A percentile compares a stretch with the other conserved stretches of the same genome.
phyloP scores from a whole-genome alignment of 2,888 invertebrate species.

The Netelia melanura region DNA sequence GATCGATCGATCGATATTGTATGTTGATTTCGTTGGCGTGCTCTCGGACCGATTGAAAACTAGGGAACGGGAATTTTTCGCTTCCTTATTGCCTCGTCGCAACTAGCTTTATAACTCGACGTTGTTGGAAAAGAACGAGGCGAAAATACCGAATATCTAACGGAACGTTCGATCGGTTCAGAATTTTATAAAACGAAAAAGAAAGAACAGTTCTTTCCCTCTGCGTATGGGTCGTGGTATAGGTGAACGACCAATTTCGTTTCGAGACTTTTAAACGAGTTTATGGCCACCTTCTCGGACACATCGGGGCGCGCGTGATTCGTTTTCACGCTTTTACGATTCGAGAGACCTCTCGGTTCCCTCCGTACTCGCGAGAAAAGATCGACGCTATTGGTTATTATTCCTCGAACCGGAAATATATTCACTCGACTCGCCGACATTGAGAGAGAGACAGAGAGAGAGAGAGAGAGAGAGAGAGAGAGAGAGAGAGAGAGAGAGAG shows the following conservation, averaged over 20 bases:
- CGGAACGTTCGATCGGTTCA: conserved; percentile 32
- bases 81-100: background rate
- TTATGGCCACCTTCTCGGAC: conserved; percentile 58
- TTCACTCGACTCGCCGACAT: conserved; percentile 43
- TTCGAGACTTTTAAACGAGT: conserved; percentile 60
- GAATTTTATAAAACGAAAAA: conserved; percentile 3
- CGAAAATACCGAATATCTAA: background rate
- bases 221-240: conserved; percentile 3
- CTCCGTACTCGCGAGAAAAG: conserved; percentile 12
- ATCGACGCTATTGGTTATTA: conserved; percentile 59
- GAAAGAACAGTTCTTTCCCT: conserved; percentile 38
- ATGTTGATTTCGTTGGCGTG: no score
- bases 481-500: background rate
- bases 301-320: conserved; percentile 19
- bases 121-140: background rate
- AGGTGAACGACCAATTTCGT: conserved; percentile 53
- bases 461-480: background rate
- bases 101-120: background rate
- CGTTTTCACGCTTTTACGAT: conserved; percentile 55
- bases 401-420: conserved; percentile 70
- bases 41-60: no score
- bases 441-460: conserved; percentile 13
- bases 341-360: conserved; percentile 1
- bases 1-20: no score
- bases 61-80: no score